Conservation (phyloP, 2,797 vertebrate genomes). For the Brotula barbata region DNA sequence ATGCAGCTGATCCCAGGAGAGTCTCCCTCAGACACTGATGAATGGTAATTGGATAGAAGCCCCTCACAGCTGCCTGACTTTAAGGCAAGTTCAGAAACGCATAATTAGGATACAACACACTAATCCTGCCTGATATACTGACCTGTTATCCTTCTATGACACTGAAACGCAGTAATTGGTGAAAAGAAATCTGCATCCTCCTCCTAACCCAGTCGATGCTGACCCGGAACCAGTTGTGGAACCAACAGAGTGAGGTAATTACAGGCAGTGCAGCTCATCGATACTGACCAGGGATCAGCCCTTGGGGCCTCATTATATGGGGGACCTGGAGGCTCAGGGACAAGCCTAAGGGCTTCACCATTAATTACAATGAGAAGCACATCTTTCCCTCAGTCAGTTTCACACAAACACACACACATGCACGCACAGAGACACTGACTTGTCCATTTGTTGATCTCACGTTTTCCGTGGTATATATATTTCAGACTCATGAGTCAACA, state of each 20-base stretch:
- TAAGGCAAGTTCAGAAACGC: slow-evolving; percentile 48
- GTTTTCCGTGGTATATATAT: slow-evolving; percentile 8
- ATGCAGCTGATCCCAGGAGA: slow-evolving; percentile 58
- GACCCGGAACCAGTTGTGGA: slow-evolving; percentile 60
- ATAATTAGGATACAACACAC: slow-evolving; percentile 68
- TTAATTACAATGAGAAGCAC: slow-evolving; percentile 51
- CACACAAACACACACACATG: slow-evolving; percentile 3
- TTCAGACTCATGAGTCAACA: slow-evolving; percentile 17
- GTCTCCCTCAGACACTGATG: slow-evolving; percentile 66
- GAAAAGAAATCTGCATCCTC: slow-evolving; percentile 50
- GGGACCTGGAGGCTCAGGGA: slow-evolving; percentile 51
- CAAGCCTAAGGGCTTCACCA: slow-evolving; percentile 26
- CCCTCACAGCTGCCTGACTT: slow-evolving; percentile 54
- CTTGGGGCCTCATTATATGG: slow-evolving; percentile 70
- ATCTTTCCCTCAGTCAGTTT: slow-evolving; percentile 19
- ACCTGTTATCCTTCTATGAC: slow-evolving; percentile 59
- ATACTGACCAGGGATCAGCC: slow-evolving; percentile 68
- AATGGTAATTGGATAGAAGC: slow-evolving; percentile 75
- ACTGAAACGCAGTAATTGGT: slow-evolving; percentile 66
- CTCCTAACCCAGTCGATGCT: slow-evolving; percentile 60
- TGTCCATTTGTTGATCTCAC: neutral
- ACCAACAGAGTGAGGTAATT: slow-evolving; percentile 43
- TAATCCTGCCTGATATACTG: slow-evolving; percentile 60
- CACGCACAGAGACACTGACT: slow-evolving; percentile 4
- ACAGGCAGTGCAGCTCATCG: slow-evolving; percentile 52